Percentiles rank a stretch among this genome's conserved stretches.
These are phyloP conservation scores for Ladona fulva DNA, from an alignment of 1,140 invertebrate genomes.

Conservation along the genomic window DNA sequence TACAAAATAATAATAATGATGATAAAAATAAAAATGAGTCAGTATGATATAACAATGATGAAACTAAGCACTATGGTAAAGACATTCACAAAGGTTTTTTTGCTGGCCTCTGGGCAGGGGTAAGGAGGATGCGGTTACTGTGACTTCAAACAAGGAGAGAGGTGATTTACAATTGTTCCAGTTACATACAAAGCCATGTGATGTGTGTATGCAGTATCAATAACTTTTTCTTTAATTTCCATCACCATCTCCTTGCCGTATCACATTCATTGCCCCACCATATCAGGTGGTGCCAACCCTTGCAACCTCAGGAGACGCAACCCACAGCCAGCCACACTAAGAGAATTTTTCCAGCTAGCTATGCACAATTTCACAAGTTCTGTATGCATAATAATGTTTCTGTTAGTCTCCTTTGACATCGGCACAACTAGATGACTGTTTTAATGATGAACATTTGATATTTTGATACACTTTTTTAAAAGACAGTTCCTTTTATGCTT, in stretches of 20 bases:
- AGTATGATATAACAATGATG: constrained; percentile 10
- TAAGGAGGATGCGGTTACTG: not conserved
- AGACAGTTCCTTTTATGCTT: not conserved
- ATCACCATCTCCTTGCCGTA: too few relatives aligned
- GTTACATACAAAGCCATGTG: not conserved
- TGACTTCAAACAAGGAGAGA: not conserved
- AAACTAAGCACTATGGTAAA: constrained; percentile 10
- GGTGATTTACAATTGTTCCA: not conserved
- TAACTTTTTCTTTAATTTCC: too few relatives aligned
- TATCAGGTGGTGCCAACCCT: not conserved
- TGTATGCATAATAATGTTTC: not conserved
- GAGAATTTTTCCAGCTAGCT: constrained; percentile 6
- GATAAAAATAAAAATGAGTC: constrained; percentile 10
- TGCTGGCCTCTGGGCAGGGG: not conserved
- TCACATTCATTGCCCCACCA: too few relatives aligned
- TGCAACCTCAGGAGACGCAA: not conserved
- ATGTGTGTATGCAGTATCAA: not conserved
- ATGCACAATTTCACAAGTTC: constrained; percentile 9
- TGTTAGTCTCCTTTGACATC: constrained; percentile 1
- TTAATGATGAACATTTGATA: not conserved
- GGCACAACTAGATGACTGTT: not conserved
- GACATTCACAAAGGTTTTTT: not conserved
- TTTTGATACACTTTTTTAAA: not conserved
- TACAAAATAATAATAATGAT: constrained; percentile 11
- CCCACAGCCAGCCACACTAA: constrained; percentile 6